A percentile compares a stretch with the other conserved stretches of the same genome.
Conservation (phyloP, 2,113 vertebrate genomes). For the Tragelaphus imberbis region DNA sequence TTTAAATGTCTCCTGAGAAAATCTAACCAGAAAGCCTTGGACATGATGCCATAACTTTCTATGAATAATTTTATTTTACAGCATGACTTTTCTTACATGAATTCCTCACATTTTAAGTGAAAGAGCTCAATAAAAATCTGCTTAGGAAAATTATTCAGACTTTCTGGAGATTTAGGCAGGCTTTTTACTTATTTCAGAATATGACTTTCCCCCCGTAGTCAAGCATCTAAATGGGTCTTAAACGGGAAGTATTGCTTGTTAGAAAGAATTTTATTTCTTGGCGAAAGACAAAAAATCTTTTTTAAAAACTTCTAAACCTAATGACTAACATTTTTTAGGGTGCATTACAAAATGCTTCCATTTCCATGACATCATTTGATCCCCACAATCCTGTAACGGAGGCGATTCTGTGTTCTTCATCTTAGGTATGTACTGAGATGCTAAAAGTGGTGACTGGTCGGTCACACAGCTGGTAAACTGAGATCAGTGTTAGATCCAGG, state of each 20-base stretch:
- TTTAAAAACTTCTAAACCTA: constrained; percentile 31
- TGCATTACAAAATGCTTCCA: constrained; percentile 63
- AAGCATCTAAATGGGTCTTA: constrained; percentile 40
- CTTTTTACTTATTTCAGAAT: constrained; percentile 43
- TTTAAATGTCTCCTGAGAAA: constrained; percentile 38
- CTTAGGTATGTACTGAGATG: not conserved
- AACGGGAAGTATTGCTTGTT: constrained; percentile 49
- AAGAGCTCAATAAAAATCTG: constrained; percentile 42
- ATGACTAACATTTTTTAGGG: constrained; percentile 59
- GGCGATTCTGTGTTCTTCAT: constrained; percentile 41
- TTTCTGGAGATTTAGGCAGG: constrained; percentile 29
- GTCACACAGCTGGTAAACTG: constrained; percentile 22
- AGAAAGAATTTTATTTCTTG: constrained; percentile 57
- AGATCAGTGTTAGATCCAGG: not conserved
- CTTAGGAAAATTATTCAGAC: constrained; percentile 48
- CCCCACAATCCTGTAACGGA: not conserved
- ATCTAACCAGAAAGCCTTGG: constrained; percentile 10
- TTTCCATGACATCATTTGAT: constrained; percentile 53
- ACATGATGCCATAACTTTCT: not conserved
- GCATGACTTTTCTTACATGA: not conserved
- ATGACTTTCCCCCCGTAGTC: not conserved
- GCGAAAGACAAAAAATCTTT: constrained; percentile 60
- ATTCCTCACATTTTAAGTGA: constrained; percentile 35
- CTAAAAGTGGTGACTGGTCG: not conserved
- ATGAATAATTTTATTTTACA: constrained; percentile 41